A percentile compares a stretch with the other conserved stretches of the same genome.
Conservation (phyloP, 2,113 vertebrate species). For the Xiphias gladius region DNA sequence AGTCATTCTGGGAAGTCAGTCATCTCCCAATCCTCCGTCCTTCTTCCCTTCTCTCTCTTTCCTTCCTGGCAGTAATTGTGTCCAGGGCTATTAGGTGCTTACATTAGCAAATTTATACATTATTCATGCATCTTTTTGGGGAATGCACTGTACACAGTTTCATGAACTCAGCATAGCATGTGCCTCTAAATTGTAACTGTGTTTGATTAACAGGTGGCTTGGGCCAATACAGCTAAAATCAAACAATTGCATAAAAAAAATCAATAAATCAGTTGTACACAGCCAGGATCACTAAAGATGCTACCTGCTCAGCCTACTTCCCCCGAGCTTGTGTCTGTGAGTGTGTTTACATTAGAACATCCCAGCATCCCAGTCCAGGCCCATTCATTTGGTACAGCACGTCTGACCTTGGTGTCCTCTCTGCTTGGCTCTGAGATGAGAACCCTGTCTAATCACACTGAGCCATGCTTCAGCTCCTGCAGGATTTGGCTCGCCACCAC, state of each 20-base stretch:
- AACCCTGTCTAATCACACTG: constrained; percentile 71
- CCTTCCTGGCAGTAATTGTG: constrained; percentile 62
- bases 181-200: constrained; percentile 43
- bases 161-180: constrained; percentile 58
- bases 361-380: constrained; percentile 7
- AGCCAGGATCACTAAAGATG: constrained; percentile 2
- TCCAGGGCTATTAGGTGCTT: constrained; percentile 68
- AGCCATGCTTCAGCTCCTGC: constrained; percentile 70
- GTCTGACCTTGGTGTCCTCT: constrained; percentile 74
- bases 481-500: constrained; percentile 72
- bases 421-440: constrained; percentile 66
- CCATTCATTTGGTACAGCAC: constrained; percentile 37
- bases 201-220: constrained; percentile 62
- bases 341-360: constrained; percentile 21
- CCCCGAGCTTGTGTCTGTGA: neutral
- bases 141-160: constrained; percentile 48
- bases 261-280: constrained; percentile 23
- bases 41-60: neutral
- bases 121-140: constrained; percentile 68
- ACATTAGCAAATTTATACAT: constrained; percentile 70
- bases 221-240: constrained; percentile 13
- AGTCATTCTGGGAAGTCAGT: constrained; percentile 64
- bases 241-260: neutral
- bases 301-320: neutral
- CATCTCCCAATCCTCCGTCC: constrained; percentile 31